Base-by-base conservation (phyloP, 2,113 vertebrate genomes). In the Atherinomorus stipes region DNA sequence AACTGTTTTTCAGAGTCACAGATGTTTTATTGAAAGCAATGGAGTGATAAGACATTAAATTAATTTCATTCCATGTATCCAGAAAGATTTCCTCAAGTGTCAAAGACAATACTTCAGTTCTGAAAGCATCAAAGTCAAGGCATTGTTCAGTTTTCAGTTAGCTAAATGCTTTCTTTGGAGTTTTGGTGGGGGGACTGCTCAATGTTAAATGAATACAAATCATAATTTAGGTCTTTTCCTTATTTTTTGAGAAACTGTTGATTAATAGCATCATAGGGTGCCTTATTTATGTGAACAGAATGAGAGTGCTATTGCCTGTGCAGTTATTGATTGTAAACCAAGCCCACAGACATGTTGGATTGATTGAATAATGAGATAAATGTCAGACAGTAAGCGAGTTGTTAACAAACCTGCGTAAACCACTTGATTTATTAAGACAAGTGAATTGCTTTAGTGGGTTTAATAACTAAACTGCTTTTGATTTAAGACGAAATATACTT, bases 351-450 rank as follows among this genome's bases (percentile, higher is more conserved):
- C 59, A 49, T 19, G 7, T 60, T 28, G 21, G 47, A 74, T 64
- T 40, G 65, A 69, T 70, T 40, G 28, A 16, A 37, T 3, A 22
- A 19, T 81, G 34, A 50, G 50, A 62, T 66, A n/a, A 62, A 62
- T 71, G 61, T 56, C 78, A 76, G 38, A 22, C 2, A 40, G 65
- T 47, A 25, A 53, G 5, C 25, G 37, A 4, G 23, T 15, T 10
- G 49, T 49, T 18, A 12, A 60, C 19, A 8, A 16, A 22, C 11
- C 31, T 34, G 31, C 1, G 31, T 34, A 34, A 34, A 19, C 56
- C 16, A 9, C 54, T 22, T 40, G 23, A 56, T 59, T 47, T 21
- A 34, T 34, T 34, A 34, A 22, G 21, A 26, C 38, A 53, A n/a
- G 4, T 47, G 7, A 47, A 47, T 1, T 47, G n/a, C 18, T 47